Evolutionary conservation across 2,113 vertebrate genomes (phyloP).

Genomic region (Entomyzon cyanotis): DNA sequence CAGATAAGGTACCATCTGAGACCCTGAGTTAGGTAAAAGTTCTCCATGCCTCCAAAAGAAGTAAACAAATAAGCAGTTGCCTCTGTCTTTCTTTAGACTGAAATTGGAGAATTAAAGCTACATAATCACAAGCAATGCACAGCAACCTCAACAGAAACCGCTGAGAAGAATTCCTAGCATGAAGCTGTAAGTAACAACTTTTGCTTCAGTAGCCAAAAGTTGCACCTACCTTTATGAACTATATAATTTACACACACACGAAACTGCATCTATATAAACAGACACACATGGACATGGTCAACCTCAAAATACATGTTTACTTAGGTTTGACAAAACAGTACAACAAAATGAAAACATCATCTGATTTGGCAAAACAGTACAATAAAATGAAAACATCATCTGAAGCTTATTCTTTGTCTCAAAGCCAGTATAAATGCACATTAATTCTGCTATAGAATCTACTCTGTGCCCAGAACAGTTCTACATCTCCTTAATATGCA

Average conservation of each 20-base stretch:
- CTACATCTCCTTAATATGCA: neutral
- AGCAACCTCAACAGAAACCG: neutral
- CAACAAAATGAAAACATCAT: neutral
- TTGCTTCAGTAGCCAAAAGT: neutral
- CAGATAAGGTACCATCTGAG: neutral
- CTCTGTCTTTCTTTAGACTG: neutral
- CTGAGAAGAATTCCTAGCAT: neutral
- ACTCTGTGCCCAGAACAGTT: neutral
- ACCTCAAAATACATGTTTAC: neutral
- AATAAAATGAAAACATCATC: neutral
- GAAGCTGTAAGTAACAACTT: neutral
- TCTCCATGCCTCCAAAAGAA: neutral
- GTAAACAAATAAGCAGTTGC: neutral
- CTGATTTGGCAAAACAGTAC: neutral
- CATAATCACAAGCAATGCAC: neutral
- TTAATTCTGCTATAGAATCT: neutral
- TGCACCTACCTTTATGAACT: neutral
- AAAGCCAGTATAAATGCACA: neutral
- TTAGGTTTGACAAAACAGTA: neutral
- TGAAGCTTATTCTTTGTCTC: neutral
- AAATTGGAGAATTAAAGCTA: neutral
- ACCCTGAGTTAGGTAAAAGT: neutral
- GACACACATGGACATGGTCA: neutral
- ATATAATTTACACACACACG: neutral
- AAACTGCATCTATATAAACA: neutral